Evolutionary conservation across 2,888 invertebrate species (phyloP).

Genomic region (Scaptomyza tumidula): DNA sequence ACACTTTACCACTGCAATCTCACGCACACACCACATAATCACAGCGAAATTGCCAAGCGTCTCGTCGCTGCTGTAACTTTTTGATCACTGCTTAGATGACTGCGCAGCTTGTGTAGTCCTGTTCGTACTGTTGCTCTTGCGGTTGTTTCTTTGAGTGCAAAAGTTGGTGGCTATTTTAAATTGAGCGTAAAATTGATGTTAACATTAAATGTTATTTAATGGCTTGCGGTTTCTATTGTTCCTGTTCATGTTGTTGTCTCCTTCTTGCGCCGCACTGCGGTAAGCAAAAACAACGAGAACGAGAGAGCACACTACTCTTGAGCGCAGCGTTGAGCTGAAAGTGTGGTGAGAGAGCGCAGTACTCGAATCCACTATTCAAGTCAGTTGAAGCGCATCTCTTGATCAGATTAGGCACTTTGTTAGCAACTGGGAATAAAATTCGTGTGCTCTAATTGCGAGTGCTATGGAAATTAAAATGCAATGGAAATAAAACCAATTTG

Average conservation of each 20-base stretch:
- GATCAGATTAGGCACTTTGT: neutral
- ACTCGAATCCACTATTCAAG: neutral
- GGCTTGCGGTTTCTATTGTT: conserved; percentile 15
- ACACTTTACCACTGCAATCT: conserved; percentile 7
- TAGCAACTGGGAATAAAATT: neutral
- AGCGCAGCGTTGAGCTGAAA: conserved; percentile 1
- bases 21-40: conserved; percentile 8
- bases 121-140: conserved; percentile 7
- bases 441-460: neutral
- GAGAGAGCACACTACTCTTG: conserved; percentile 1
- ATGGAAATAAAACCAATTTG: conserved; percentile 31
- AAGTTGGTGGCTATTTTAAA: conserved; percentile 45
- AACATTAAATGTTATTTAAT: conserved; percentile 43
- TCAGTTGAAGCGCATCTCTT: no score
- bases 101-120: conserved; percentile 22
- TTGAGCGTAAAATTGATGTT: conserved; percentile 61
- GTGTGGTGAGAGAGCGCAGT: neutral
- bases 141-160: conserved; percentile 18
- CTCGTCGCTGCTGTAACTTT: conserved; percentile 32
- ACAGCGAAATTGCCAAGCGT: conserved; percentile 30
- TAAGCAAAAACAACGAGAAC: neutral
- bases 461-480: neutral
- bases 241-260: conserved; percentile 1
- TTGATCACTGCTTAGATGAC: conserved; percentile 53
- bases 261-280: neutral